Percentiles rank a stretch among this genome's conserved stretches.
These are phyloP conservation scores for Odontomyia ornata DNA, from an alignment of 2,888 invertebrate species.

Conservation along the genomic window DNA sequence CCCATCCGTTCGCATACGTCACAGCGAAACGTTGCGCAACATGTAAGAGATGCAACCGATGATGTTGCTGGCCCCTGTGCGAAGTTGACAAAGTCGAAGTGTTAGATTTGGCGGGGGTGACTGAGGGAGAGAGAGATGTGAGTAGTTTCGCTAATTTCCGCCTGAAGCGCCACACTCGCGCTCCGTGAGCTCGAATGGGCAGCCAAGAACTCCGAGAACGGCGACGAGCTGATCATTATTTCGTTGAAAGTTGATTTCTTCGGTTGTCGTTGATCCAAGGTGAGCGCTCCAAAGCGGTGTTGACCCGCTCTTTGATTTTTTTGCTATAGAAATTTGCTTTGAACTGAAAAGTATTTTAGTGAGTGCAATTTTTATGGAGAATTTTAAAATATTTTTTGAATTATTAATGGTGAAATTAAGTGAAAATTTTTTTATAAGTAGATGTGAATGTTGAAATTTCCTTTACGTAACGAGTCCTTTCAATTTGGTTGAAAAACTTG, in stretches of 20 bases:
- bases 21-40: slow-evolving; percentile 31
- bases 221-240: slow-evolving; percentile 61
- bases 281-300: slow-evolving; percentile 52
- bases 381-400: too few species aligned
- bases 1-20: slow-evolving; percentile 23
- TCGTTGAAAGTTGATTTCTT: slow-evolving; percentile 65
- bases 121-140: background rate
- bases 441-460: background rate
- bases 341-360: background rate
- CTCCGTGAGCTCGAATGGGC: slow-evolving; percentile 1
- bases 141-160: slow-evolving; percentile 17
- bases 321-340: background rate
- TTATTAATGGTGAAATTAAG: background rate
- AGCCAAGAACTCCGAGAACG: slow-evolving; percentile 30
- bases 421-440: background rate
- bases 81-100: background rate
- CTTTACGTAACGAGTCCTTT: slow-evolving; percentile 35
- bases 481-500: background rate
- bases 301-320: slow-evolving; percentile 1
- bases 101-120: background rate
- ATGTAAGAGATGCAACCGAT: background rate
- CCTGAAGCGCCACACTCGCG: slow-evolving; percentile 1
- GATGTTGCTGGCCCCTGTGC: background rate
- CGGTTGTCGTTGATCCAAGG: slow-evolving; percentile 60
- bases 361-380: background rate